Conservation (phyloP, 2,888 invertebrate species). For the Octodonta nipae region DNA sequence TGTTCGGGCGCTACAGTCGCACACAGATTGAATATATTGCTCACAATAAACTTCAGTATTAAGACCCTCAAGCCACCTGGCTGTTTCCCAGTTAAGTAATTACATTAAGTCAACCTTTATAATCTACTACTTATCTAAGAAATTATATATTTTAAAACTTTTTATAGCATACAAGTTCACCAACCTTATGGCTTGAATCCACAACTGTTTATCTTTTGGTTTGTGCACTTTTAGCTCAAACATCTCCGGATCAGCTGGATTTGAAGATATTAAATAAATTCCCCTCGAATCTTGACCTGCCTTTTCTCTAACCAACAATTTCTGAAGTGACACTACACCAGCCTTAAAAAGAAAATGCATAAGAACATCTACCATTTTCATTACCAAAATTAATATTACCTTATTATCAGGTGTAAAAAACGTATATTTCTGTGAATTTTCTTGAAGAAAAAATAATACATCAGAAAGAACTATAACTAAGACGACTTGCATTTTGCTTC, state of each 20-base stretch:
- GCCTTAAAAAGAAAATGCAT: constrained; percentile 42
- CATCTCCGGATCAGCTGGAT: constrained; percentile 88
- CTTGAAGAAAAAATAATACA: constrained; percentile 80
- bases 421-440: constrained; percentile 83
- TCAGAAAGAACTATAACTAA: constrained; percentile 83
- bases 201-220: constrained; percentile 77
- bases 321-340: constrained; percentile 83
- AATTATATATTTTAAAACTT: no score
- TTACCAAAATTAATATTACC: constrained; percentile 40
- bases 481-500: constrained; percentile 79
- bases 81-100: no score
- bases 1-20: no score
- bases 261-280: constrained; percentile 85
- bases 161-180: constrained; percentile 2
- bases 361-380: no score
- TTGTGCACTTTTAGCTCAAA: constrained; percentile 81
- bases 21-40: no score
- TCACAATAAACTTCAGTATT: no score
- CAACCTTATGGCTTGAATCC: constrained; percentile 77
- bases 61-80: no score
- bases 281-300: constrained; percentile 80
- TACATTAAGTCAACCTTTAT: no score
- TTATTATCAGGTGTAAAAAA: constrained; percentile 91
- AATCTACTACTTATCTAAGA: no score
- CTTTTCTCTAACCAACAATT: constrained; percentile 83